Base-by-base conservation (phyloP, 2,888 invertebrate genomes). In the Drosophila leonis region DNA sequence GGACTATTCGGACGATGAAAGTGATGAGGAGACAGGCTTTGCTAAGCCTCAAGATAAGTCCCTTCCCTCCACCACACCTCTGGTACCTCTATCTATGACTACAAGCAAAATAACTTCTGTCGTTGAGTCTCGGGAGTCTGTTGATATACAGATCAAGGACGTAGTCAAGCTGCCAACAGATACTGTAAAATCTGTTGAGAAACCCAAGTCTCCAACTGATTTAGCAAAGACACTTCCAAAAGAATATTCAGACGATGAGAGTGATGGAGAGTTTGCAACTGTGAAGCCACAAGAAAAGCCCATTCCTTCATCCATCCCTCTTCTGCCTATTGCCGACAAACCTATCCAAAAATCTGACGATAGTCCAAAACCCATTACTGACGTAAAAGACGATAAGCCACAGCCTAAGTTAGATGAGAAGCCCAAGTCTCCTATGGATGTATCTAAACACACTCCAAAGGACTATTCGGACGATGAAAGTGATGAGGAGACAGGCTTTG, bases 1-100 rank as follows among this genome's bases (percentile, higher is more conserved):
- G 46, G 51, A 46, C 6, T 57, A 54, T 24, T 68, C 63, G 12
- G 57, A 63, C 27, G 65, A 65, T 24, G 65, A 65, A 20, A 42
- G 15, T 15, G 56, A 56, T 10, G 42, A 44, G 4, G 31, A 56
- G 31, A 13, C 29, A 5, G 20, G 1, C 2, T 8, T 12, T 10
- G 6, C 6, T 31, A 42, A 55, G 31, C 29, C 55, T 29, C 29
- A 39, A 12, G 39, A 27, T 12, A 41, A 18, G 18, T 24, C 20
- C 24, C 42, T 44, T 24, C 44, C 44, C 13, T 35, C 35, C 13
- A 35, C 35, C 35, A 35, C 13, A 13, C 35, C 35, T 13, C 35
- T 35, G 3, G 13, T 35, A 13, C 35, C 35, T 5, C 12, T 35
- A 13, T 35, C 35, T 12, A 5, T 35, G 35, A 35, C 35, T 13